Evolutionary conservation across 2,888 invertebrate genomes (phyloP).

Genomic region (Yponomeuta evonymella): DNA sequence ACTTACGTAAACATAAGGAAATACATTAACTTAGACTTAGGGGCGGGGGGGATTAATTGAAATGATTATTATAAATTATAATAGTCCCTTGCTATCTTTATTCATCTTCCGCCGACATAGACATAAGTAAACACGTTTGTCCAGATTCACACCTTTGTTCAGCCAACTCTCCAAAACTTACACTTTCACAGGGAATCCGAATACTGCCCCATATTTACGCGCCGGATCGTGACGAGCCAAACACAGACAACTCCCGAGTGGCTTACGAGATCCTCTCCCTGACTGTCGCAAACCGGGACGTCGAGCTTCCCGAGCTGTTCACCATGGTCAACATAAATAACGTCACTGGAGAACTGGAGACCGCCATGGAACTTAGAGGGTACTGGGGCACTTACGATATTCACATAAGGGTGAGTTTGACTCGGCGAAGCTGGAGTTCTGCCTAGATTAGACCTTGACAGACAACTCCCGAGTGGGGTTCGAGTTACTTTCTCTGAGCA

Average conservation of each 20-base stretch:
- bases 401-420: too few relatives aligned
- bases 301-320: conserved; percentile 41
- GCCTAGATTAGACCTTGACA: too few relatives aligned
- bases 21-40: too few relatives aligned
- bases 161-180: not conserved
- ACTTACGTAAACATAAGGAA: too few relatives aligned
- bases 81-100: too few relatives aligned
- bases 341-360: conserved; percentile 50
- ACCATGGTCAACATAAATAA: conserved; percentile 46
- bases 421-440: too few relatives aligned
- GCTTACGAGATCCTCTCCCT: conserved; percentile 62
- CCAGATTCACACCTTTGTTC: too few relatives aligned
- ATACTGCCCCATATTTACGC: conserved; percentile 56
- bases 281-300: conserved; percentile 37
- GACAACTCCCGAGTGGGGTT: not conserved
- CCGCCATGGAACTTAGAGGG: conserved; percentile 58
- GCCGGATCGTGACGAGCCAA: conserved; percentile 71
- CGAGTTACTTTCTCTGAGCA: not conserved
- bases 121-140: too few relatives aligned
- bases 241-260: conserved; percentile 71
- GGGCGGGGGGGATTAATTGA: too few relatives aligned
- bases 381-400: conserved; percentile 74
- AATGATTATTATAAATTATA: too few relatives aligned
- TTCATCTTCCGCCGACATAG: too few relatives aligned
- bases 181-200: conserved; percentile 37